A percentile compares a stretch with the other conserved stretches of the same genome.
These are phyloP conservation scores for Gnathonemus echidnorhynchus DNA, from an alignment of 2,113 vertebrate species.

Conservation along the genomic window DNA sequence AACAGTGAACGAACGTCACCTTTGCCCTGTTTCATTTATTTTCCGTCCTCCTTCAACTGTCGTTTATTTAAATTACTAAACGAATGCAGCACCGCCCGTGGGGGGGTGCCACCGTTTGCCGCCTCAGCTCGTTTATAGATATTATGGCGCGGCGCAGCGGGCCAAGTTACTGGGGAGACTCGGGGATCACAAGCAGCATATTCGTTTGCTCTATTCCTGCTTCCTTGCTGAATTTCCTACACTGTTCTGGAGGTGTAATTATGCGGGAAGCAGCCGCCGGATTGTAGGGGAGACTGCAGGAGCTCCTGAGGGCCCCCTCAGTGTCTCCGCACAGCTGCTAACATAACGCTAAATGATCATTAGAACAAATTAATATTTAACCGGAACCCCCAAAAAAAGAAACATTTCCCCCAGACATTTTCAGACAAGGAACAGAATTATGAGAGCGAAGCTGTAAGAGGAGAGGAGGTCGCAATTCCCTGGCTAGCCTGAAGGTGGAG, in stretches of 20 bases:
- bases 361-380: conserved; percentile 4
- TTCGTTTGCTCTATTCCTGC: not conserved
- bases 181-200: not conserved
- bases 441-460: not conserved
- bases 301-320: not conserved
- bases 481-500: not conserved
- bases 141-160: not conserved
- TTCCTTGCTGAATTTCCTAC: conserved; percentile 9
- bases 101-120: not conserved
- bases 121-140: conserved; percentile 4
- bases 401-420: not conserved
- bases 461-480: not conserved
- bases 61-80: conserved; percentile 3
- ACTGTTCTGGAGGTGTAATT: not conserved
- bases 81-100: not conserved
- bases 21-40: not conserved
- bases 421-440: not conserved
- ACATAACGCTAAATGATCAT: not conserved
- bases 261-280: not conserved
- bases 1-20: not conserved
- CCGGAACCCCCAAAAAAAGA: not conserved
- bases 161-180: not conserved
- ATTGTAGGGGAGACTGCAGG: not conserved
- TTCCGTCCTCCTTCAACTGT: too few species aligned
- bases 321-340: not conserved